These are phyloP conservation scores for Junonia oenone DNA, from an alignment of 2,888 invertebrate genomes.

Conservation along the genomic window DNA sequence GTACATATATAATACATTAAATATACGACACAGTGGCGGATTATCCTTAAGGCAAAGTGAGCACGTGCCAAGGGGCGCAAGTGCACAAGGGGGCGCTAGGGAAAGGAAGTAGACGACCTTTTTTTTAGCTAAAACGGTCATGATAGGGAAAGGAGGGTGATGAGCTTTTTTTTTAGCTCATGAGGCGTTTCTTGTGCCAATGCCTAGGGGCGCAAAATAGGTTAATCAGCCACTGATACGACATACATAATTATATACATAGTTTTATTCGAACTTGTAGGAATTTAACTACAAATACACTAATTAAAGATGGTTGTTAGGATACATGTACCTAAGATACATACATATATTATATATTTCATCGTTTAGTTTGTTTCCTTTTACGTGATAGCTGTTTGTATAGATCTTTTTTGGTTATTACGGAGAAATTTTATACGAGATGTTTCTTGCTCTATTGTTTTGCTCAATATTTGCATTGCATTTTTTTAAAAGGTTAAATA, in stretches of 20 bases:
- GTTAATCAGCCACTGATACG: too few relatives aligned
- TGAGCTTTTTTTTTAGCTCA: too few relatives aligned
- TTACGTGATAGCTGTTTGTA: constrained; percentile 44
- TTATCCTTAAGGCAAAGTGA: too few relatives aligned
- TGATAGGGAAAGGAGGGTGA: too few relatives aligned
- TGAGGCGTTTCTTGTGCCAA: too few relatives aligned
- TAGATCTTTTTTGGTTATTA: constrained; percentile 46
- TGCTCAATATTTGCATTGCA: constrained; percentile 70
- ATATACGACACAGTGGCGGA: not conserved
- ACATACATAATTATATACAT: not conserved
- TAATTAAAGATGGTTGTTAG: constrained; percentile 30
- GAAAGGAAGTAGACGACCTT: too few relatives aligned
- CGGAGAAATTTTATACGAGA: constrained; percentile 69
- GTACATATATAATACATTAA: not conserved
- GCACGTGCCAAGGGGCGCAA: too few relatives aligned
- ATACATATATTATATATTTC: constrained; percentile 22
- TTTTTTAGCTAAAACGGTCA: too few relatives aligned
- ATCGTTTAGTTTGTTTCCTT: constrained; percentile 18
- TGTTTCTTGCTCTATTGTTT: constrained; percentile 62
- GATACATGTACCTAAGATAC: not conserved
- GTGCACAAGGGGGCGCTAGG: too few relatives aligned
- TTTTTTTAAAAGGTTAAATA: constrained; percentile 67
- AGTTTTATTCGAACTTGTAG: not conserved
- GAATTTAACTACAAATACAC: not conserved
- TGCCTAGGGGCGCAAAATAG: too few relatives aligned